Evolutionary conservation across 2,113 vertebrate genomes (phyloP).

Genomic region (Andinoacara biseriatus): DNA sequence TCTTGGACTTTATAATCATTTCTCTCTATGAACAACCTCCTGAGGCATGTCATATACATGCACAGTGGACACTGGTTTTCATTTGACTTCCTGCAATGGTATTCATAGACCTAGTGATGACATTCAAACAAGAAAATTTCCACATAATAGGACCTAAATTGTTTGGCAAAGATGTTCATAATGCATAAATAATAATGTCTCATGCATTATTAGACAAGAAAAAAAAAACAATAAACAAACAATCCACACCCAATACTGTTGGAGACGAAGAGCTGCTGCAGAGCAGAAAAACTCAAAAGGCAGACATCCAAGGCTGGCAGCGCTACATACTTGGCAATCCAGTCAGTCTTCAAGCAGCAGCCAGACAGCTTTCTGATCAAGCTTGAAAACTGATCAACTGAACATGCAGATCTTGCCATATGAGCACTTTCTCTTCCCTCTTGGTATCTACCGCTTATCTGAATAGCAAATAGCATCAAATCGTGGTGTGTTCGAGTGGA

Average conservation of each 20-base stretch:
- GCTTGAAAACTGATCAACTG: constrained; percentile 49
- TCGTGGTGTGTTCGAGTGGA: not conserved
- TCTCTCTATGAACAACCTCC: not conserved
- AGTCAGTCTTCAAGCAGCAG: constrained; percentile 25
- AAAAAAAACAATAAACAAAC: constrained; percentile 16
- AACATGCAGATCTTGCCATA: constrained; percentile 26
- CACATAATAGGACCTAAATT: constrained; percentile 26
- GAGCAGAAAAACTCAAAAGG: constrained; percentile 21
- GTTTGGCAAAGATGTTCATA: constrained; percentile 15
- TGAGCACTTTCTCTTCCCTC: not conserved
- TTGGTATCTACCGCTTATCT: not conserved
- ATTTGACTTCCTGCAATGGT: not conserved
- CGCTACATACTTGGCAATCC: constrained; percentile 13
- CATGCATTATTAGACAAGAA: not conserved
- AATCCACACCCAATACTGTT: constrained; percentile 2
- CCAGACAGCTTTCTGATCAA: constrained; percentile 42
- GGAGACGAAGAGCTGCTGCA: constrained; percentile 21
- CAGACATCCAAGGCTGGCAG: constrained; percentile 41
- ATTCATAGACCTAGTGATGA: not conserved
- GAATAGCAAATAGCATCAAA: not conserved
- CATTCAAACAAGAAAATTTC: constrained; percentile 21
- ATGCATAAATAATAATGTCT: constrained; percentile 5
- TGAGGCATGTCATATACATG: not conserved
- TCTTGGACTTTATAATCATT: not conserved
- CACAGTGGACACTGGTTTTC: not conserved